A percentile compares a stretch with the other conserved stretches of the same genome.
phyloP scores from a whole-genome alignment of 2,797 vertebrate species.

The Scolopax bukidnonensis region DNA sequence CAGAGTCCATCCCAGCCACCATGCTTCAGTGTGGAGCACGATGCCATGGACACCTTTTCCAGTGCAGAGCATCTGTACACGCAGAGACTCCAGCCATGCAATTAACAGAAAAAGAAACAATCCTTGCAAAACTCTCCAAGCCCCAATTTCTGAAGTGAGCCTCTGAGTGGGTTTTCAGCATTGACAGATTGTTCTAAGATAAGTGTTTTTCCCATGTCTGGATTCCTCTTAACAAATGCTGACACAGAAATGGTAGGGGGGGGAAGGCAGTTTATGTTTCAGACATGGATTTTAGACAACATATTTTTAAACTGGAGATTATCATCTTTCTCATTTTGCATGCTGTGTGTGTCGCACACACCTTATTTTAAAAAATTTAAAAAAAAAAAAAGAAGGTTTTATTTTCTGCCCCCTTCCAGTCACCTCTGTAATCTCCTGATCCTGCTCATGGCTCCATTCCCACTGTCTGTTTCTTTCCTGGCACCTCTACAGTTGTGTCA shows the following conservation, averaged over 20 bases:
- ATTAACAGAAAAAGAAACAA: rapidly evolving
- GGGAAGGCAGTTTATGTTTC: background rate
- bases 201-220: background rate
- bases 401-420: background rate
- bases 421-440: background rate
- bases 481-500: background rate
- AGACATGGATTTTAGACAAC: background rate
- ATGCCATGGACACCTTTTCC: background rate
- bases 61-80: rapidly evolving
- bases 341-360: background rate
- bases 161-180: background rate
- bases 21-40: rapidly evolving
- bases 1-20: too few relatives aligned
- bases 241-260: background rate
- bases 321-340: background rate
- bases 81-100: background rate
- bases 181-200: background rate
- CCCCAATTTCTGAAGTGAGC: background rate
- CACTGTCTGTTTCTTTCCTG: background rate
- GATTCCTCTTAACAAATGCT: background rate
- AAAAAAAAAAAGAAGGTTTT: background rate
- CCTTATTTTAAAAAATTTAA: background rate
- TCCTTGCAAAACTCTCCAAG: background rate
- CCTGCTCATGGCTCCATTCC: rapidly evolving
- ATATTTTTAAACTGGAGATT: background rate